Evolutionary conservation across 2,797 vertebrate species (phyloP), one percentile per base, ranked within the genome.

Genomic region (Phrynocephalus guinanensis): DNA sequence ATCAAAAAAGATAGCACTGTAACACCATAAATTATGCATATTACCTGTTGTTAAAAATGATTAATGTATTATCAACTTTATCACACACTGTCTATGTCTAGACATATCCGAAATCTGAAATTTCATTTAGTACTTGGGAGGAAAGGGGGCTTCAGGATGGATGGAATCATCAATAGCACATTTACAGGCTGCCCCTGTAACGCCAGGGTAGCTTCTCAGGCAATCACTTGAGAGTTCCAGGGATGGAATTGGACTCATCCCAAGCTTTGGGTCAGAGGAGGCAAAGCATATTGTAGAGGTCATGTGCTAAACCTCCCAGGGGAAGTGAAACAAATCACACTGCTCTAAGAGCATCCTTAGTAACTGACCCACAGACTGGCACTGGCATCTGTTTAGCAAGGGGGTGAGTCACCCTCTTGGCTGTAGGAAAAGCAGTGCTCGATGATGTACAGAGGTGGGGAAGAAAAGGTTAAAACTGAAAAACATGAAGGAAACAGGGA

Each of bases 1-100:
- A 99, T 99, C 98, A 98, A 98, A 98, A 96, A 97, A 98, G 98
- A 99, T 98, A 98, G 96, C 96, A 96, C 95, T 97, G 97, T 97
- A 98, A 97, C 97, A 97, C 97, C 96, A 98, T 97, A 97, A 97
- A 97, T 97, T 97, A 97, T 97, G 96, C 97, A 97, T 97, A 97
- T 97, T 97, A 97, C 96, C 97, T 97, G 97, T 97, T 97, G 97
- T 97, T 97, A 97, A 97, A 97, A 96, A 95, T 97, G 97, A 97
- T 97, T 97, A 97, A 97, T 97, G 96, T 92, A 97, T 97, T 97
- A 97, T 97, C 97, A 97, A 96, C 96, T 97, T 96, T 95, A 96
- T 94, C 88, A 84, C 91, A 95, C 94, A 95, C 94, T 95, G 94
- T 92, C 92, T 95, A 95, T 92, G 93, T 96, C 95, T 96, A 95